Conservation (phyloP, 2,113 vertebrate genomes). For the Oxyura jamaicensis region DNA sequence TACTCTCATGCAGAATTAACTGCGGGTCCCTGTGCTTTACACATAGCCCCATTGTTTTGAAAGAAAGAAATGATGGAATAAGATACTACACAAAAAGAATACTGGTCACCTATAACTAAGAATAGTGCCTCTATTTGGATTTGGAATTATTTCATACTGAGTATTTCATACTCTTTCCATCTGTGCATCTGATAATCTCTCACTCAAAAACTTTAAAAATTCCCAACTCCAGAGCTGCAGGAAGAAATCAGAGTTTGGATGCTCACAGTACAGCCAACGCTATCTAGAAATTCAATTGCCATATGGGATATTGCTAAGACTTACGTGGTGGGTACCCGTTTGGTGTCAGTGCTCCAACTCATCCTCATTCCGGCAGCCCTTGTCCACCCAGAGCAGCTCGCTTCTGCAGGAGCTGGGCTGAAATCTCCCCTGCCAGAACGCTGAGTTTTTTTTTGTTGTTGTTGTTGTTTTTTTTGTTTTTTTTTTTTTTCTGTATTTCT, state of each 20-base stretch:
- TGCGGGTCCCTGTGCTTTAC: neutral
- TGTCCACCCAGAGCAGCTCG: accelerated
- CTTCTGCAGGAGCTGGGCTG: neutral
- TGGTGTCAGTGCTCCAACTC: neutral
- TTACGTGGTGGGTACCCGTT: accelerated
- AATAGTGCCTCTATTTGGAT: accelerated
- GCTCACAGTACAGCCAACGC: neutral
- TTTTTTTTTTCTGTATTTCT: neutral
- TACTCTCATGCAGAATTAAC: neutral
- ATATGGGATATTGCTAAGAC: neutral
- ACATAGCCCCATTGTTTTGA: neutral
- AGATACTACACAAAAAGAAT: neutral
- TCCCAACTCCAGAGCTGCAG: neutral
- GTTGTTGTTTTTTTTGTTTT: no score
- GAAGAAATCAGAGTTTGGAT: neutral
- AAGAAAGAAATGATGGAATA: neutral
- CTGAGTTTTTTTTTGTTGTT: neutral
- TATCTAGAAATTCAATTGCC: neutral
- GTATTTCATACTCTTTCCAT: neutral
- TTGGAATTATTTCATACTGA: neutral
- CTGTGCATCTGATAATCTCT: neutral
- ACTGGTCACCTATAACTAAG: neutral
- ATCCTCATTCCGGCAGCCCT: accelerated
- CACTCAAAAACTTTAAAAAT: neutral
- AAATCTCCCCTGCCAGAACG: accelerated